Evolutionary conservation across 2,888 invertebrate species (phyloP), one percentile per base, ranked within the genome.

Genomic region (Leptinotarsa juncta): DNA sequence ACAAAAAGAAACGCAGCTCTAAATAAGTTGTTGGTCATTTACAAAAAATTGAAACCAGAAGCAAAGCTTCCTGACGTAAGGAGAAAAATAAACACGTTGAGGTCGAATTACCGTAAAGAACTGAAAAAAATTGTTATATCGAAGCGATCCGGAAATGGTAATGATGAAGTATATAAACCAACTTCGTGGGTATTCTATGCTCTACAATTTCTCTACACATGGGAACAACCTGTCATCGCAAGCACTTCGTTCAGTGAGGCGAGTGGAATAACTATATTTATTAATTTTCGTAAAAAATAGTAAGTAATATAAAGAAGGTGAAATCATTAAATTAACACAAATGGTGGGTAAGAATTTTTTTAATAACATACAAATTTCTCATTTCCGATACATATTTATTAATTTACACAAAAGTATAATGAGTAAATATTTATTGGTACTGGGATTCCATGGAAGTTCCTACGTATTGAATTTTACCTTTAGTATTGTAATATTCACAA

Each of bases 1-100:
- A 67, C 55, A 57, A 72, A 67, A 72, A 72, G 26, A 32, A 67
- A 67, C 65, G 67, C 67, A 57, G 72, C 72, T 67, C 67, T 72
- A 62, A 70, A 71, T 14, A 16, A 26, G 50, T 71, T 71, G 65
- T 5, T 32, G 26, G 51, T 57, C n/a, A 71, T 60, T 60, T 23
- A 71, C 51, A 42, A 50, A 70, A 70, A 70, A 50, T 55, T 60
- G 23, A 70, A 70, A 55, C 70, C 49, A 70, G 20, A 57, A 65
- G 71, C 71, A 55, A 65, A 20, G 20, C 26, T 65, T 50, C 23
- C 49, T 65, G 51, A 71, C n/a, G 71, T 71, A 1, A 71, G 49
- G 42, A 65, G 50, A 71, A 65, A 62, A 65, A 71, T 60, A 23
- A 60, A 60, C 60, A 60, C 60, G 60, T 60, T 55, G 26, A 51